Evolutionary conservation across 2,113 vertebrate species (phyloP).

Genomic region (Gymnarchus niloticus): DNA sequence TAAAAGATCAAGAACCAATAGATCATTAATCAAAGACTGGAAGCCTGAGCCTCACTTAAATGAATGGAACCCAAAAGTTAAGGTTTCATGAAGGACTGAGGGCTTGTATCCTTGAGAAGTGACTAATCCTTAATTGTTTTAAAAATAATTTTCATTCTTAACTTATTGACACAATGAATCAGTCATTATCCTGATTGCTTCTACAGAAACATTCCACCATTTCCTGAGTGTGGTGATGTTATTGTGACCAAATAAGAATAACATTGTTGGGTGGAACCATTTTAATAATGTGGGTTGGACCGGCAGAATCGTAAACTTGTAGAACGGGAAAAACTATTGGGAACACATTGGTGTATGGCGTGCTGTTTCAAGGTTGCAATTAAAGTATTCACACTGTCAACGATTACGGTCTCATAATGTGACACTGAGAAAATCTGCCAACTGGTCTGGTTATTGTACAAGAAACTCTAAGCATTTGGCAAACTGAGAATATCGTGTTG

Average conservation of each 20-base stretch:
- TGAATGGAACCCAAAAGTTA: too few species aligned
- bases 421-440: conserved; percentile 11
- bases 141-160: not conserved
- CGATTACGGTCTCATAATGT: too few species aligned
- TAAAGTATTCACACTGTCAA: too few species aligned
- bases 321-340: too few species aligned
- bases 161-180: not conserved
- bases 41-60: not conserved
- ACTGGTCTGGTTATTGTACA: not conserved
- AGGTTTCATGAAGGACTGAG: not conserved
- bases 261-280: too few species aligned
- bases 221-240: too few species aligned
- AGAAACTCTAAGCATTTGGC: not conserved
- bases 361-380: too few species aligned
- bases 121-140: not conserved
- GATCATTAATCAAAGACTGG: not conserved
- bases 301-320: too few species aligned
- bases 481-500: not conserved
- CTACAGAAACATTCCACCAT: not conserved
- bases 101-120: not conserved
- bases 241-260: too few species aligned
- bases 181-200: too few species aligned
- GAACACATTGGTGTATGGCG: too few species aligned
- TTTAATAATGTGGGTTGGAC: too few species aligned
- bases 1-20: not conserved